Conservation (phyloP, 2,113 vertebrate genomes). For the Octodon degus region DNA sequence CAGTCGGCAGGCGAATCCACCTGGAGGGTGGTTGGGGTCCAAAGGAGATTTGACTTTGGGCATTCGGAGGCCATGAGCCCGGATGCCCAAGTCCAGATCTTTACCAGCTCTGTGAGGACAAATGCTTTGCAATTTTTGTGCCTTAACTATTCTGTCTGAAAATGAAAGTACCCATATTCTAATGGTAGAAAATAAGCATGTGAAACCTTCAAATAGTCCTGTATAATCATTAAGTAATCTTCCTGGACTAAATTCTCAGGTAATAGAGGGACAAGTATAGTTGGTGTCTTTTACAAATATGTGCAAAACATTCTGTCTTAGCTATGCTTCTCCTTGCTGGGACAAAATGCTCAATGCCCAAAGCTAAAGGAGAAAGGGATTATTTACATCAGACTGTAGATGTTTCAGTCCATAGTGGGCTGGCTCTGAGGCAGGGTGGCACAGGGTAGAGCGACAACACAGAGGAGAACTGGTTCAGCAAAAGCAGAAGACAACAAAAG, state of each 20-base stretch:
- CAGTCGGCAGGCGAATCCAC: fast-evolving
- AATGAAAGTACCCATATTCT: neutral
- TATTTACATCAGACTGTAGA: neutral
- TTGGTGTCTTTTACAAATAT: neutral
- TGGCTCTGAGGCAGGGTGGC: neutral
- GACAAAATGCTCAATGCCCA: neutral
- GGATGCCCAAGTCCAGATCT: neutral
- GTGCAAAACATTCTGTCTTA: neutral
- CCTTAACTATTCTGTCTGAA: neutral
- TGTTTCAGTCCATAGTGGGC: neutral
- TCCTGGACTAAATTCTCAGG: neutral
- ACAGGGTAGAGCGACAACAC: neutral
- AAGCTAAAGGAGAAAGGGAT: neutral
- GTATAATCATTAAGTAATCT: fast-evolving
- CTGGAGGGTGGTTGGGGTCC: neutral
- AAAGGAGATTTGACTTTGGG: too few relatives aligned
- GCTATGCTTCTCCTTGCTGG: neutral
- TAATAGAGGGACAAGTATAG: neutral
- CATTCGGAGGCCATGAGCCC: fast-evolving
- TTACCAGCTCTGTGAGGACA: neutral
- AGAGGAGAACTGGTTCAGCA: neutral
- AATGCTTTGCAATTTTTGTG: fast-evolving
- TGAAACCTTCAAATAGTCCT: neutral
- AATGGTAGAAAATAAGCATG: fast-evolving
- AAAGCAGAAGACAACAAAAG: neutral